These are phyloP conservation scores for Parnassius orleans DNA, from an alignment of 2,888 invertebrate genomes.

Conservation along the genomic window DNA sequence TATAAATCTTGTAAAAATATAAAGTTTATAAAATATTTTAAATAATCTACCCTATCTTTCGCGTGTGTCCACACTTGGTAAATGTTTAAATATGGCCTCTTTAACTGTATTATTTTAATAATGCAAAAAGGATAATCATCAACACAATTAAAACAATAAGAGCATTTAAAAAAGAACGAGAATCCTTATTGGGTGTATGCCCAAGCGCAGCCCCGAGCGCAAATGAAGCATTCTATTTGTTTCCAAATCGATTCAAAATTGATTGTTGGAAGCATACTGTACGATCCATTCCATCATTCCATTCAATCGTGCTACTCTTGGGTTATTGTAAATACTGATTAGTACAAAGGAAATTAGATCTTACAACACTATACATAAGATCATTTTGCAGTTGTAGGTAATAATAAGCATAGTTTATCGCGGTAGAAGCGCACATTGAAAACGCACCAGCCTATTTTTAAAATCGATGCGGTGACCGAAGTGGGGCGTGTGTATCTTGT, in stretches of 20 bases:
- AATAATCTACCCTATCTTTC: too few species aligned
- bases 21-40: too few species aligned
- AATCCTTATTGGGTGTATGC: too few species aligned
- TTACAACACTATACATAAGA: slow-evolving; percentile 41
- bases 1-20: too few species aligned
- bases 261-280: slow-evolving; percentile 57
- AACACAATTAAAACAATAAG: too few species aligned
- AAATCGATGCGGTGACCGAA: slow-evolving; percentile 77
- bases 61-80: too few species aligned
- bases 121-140: too few species aligned
- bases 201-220: background rate
- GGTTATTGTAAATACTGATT: slow-evolving; percentile 39
- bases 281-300: slow-evolving; percentile 62
- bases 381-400: slow-evolving; percentile 31
- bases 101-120: too few species aligned
- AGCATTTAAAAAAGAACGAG: too few species aligned
- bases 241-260: slow-evolving; percentile 50
- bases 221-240: slow-evolving; percentile 54
- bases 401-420: slow-evolving; percentile 50
- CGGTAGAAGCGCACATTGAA: slow-evolving; percentile 57
- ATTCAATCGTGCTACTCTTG: slow-evolving; percentile 54
- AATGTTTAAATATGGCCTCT: too few species aligned
- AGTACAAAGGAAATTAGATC: slow-evolving; percentile 42
- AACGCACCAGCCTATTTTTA: slow-evolving; percentile 78
- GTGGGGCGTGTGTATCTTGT: slow-evolving; percentile 68